Evolutionary conservation across 2,888 invertebrate species (phyloP).

Genomic region (Scaptomyza caliginosa): DNA sequence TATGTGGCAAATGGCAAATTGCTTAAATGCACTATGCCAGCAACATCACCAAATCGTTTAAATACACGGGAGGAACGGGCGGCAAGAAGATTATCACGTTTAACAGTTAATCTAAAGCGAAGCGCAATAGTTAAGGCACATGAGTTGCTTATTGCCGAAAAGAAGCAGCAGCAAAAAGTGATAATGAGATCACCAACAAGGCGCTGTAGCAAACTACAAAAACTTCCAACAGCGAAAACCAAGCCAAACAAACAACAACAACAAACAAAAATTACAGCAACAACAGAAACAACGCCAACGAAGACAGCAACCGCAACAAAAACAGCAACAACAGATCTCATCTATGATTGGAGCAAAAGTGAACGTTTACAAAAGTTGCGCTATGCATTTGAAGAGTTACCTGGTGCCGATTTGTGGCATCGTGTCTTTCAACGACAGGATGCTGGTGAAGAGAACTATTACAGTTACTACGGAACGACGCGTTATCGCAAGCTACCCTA

Average conservation of each 20-base stretch:
- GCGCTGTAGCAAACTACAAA: slow-evolving; percentile 11
- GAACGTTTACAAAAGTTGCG: slow-evolving; percentile 66
- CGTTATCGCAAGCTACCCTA: slow-evolving; percentile 87
- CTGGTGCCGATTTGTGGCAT: slow-evolving; percentile 91
- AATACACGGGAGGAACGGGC: slow-evolving; percentile 66
- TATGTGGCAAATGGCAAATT: slow-evolving; percentile 55
- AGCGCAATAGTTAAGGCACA: slow-evolving; percentile 8
- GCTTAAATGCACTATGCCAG: slow-evolving; percentile 16
- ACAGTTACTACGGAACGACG: slow-evolving; percentile 84
- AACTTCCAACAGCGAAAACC: slow-evolving; percentile 5
- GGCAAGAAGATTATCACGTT: slow-evolving; percentile 49
- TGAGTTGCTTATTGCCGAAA: no score
- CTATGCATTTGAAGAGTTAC: slow-evolving; percentile 88
- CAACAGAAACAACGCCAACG: slow-evolving; percentile 2
- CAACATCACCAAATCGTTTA: slow-evolving; percentile 6
- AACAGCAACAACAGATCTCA: slow-evolving; percentile 35
- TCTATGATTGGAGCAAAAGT: slow-evolving; percentile 77
- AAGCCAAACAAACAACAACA: slow-evolving; percentile 20
- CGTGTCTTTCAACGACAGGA: slow-evolving; percentile 91
- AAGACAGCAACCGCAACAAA: slow-evolving; percentile 9
- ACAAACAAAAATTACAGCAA: not conserved
- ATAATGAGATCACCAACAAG: slow-evolving; percentile 7
- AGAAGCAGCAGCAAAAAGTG: not conserved
- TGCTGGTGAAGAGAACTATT: slow-evolving; percentile 87
- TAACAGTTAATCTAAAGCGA: slow-evolving; percentile 51